These are phyloP conservation scores for Caenorhabditis japonica DNA, from an alignment of 2,888 invertebrate species.

Conservation along the genomic window DNA sequence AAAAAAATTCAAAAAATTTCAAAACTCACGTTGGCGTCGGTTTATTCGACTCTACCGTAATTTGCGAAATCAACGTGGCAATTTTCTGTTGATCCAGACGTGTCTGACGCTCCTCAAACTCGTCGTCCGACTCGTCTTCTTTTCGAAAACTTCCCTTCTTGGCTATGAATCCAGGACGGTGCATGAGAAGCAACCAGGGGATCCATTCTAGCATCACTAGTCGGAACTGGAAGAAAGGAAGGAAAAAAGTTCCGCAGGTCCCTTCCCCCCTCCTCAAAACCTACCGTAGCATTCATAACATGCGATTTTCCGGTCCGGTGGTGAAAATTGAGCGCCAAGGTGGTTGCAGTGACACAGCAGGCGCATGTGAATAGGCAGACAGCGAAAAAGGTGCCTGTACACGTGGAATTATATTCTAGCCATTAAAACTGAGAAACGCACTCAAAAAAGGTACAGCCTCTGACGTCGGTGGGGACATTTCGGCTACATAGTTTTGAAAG, in stretches of 20 bases:
- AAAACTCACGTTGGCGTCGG: slow-evolving; percentile 31
- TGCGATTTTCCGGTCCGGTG: slow-evolving; percentile 62
- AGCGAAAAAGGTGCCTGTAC: slow-evolving; percentile 65
- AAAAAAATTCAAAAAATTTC: slow-evolving; percentile 3
- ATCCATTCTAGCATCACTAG: slow-evolving; percentile 65
- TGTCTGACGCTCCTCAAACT: slow-evolving; percentile 47
- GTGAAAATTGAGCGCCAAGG: slow-evolving; percentile 66
- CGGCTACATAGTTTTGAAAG: slow-evolving; percentile 71
- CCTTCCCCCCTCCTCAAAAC: no score
- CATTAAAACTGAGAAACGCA: slow-evolving; percentile 1
- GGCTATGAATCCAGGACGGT: slow-evolving; percentile 61
- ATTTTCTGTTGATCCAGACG: slow-evolving; percentile 48
- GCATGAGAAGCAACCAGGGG: slow-evolving; percentile 66
- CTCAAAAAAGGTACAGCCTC: slow-evolving; percentile 69
- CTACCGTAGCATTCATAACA: slow-evolving; percentile 61
- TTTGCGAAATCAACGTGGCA: slow-evolving; percentile 27
- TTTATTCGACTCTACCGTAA: slow-evolving; percentile 35
- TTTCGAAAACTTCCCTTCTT: slow-evolving; percentile 29
- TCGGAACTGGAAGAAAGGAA: slow-evolving; percentile 65
- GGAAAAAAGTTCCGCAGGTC: no score
- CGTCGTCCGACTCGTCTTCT: slow-evolving; percentile 47
- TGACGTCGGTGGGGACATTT: slow-evolving; percentile 69
- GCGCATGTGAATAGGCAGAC: slow-evolving; percentile 69
- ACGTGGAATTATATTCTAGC: no score
- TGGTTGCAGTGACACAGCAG: slow-evolving; percentile 65